Conservation (phyloP, 2,113 vertebrate species). For the Prionailurus bengalensis region DNA sequence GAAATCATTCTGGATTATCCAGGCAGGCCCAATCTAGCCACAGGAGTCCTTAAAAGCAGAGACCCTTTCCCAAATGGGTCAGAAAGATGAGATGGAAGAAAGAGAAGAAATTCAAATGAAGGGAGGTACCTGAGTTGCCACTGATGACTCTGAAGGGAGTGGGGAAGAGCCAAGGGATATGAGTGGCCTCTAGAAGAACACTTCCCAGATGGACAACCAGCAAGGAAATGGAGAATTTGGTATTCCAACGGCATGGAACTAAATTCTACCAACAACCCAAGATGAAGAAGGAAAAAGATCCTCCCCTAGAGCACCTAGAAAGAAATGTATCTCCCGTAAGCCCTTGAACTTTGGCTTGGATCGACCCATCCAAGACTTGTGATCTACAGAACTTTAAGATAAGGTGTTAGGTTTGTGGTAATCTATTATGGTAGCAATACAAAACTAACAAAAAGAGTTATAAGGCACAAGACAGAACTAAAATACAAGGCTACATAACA, state of each 20-base stretch:
- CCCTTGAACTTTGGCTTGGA: background rate
- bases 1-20: background rate
- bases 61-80: background rate
- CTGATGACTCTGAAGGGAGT: background rate
- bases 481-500: background rate
- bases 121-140: background rate
- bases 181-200: background rate
- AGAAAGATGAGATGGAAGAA: background rate
- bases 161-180: background rate
- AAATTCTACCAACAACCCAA: background rate
- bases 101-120: background rate
- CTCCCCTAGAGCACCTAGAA: background rate
- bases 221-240: background rate
- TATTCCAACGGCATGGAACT: background rate
- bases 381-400: background rate
- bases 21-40: background rate
- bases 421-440: background rate
- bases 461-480: background rate
- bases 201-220: background rate
- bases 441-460: background rate
- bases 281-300: background rate
- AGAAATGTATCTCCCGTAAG: background rate
- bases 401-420: background rate
- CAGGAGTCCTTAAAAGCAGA: background rate
- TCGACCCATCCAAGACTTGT: background rate